These are phyloP conservation scores for Andrena bucephala DNA, from an alignment of 2,888 invertebrate species.

Conservation along the genomic window DNA sequence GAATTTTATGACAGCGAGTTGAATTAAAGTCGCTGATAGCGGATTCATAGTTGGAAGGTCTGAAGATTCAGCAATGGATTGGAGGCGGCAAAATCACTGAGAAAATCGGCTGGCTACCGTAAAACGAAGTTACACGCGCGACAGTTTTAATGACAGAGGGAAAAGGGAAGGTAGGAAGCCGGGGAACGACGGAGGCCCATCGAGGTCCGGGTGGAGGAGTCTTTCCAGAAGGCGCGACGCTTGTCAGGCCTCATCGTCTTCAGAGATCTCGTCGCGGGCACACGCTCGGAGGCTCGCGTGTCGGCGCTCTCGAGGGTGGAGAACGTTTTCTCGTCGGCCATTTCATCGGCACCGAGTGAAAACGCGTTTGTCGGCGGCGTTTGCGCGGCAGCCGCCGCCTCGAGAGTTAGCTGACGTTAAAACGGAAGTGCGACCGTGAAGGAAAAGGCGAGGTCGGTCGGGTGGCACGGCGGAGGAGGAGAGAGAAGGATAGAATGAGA, in stretches of 20 bases:
- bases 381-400: constrained; percentile 68
- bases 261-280: constrained; percentile 14
- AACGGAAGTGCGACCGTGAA: constrained; percentile 69
- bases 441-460: constrained; percentile 57
- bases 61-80: no score
- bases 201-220: constrained; percentile 1
- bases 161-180: not conserved
- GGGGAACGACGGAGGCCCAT: not conserved
- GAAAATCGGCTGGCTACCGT: no score
- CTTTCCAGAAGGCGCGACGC: constrained; percentile 11
- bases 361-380: constrained; percentile 72
- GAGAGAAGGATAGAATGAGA: constrained; percentile 54
- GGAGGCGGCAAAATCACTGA: no score
- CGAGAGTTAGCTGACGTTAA: constrained; percentile 67
- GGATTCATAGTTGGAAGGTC: no score
- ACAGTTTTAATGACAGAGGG: not conserved
- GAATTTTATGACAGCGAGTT: no score
- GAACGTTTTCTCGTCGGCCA: constrained; percentile 77
- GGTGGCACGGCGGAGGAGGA: constrained; percentile 43
- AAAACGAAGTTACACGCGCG: not conserved
- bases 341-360: constrained; percentile 77
- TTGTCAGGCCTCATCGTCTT: constrained; percentile 10
- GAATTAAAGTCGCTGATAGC: no score
- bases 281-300: constrained; percentile 10
- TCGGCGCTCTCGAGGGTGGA: constrained; percentile 55